Conservation (phyloP, 2,797 vertebrate genomes). For the Pteronotus mesoamericanus region DNA sequence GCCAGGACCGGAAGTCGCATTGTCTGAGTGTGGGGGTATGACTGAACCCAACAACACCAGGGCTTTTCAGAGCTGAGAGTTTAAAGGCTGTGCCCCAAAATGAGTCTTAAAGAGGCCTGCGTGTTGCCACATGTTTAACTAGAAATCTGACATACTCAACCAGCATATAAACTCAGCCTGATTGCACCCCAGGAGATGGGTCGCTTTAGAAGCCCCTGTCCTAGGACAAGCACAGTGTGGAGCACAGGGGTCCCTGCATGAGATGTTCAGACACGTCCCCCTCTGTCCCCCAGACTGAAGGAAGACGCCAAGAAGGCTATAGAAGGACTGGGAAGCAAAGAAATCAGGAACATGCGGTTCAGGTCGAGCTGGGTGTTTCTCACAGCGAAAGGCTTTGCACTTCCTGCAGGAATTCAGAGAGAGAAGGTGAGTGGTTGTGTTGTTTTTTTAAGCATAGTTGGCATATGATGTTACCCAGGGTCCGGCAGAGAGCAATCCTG, state of each 20-base stretch:
- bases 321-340: conserved; percentile 80
- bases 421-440: conserved; percentile 80
- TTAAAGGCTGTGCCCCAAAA: neutral
- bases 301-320: conserved; percentile 62
- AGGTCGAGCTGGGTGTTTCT: conserved; percentile 84
- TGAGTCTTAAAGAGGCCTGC: neutral
- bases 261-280: neutral
- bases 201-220: neutral
- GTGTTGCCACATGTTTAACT: accelerated
- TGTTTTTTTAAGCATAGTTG: neutral
- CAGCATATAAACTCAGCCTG: neutral
- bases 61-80: neutral
- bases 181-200: accelerated
- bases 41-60: too few species aligned
- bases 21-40: neutral
- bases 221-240: accelerated
- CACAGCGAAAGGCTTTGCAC: conserved; percentile 78
- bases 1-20: accelerated
- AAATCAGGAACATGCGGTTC: conserved; percentile 80
- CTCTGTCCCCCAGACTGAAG: conserved; percentile 72
- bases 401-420: conserved; percentile 78
- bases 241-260: accelerated
- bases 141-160: neutral
- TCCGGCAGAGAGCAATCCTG: too few species aligned
- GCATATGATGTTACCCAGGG: accelerated